These are phyloP conservation scores for Labroides dimidiatus DNA, from an alignment of 2,797 vertebrate species.

Conservation along the genomic window DNA sequence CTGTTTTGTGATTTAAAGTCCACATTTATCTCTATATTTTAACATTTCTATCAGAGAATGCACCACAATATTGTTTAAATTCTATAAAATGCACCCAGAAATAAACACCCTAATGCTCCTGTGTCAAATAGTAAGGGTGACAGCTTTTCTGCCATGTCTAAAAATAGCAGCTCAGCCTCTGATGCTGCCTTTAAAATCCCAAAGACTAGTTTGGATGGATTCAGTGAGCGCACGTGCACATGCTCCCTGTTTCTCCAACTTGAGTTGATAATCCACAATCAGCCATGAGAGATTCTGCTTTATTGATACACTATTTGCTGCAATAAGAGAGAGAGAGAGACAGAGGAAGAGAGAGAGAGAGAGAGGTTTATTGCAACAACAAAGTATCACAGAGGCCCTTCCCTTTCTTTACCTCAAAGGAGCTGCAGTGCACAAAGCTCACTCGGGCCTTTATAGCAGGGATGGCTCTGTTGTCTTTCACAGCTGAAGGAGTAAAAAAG, in stretches of 20 bases:
- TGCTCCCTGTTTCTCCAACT: neutral
- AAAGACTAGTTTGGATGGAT: conserved; percentile 13
- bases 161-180: conserved; percentile 49
- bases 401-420: conserved; percentile 70
- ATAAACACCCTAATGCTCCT: neutral
- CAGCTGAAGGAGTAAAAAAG: conserved; percentile 72
- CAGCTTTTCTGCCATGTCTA: conserved; percentile 37
- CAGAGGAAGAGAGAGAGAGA: no score
- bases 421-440: conserved; percentile 59
- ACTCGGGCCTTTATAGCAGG: conserved; percentile 52
- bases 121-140: conserved; percentile 21
- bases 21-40: neutral
- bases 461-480: conserved; percentile 78
- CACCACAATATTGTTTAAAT: neutral
- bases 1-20: neutral
- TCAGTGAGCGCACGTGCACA: neutral
- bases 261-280: conserved; percentile 1
- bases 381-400: conserved; percentile 57
- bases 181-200: conserved; percentile 28
- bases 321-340: conserved; percentile 55
- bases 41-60: neutral
- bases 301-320: conserved; percentile 56
- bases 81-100: neutral
- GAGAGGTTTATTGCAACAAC: conserved; percentile 70
- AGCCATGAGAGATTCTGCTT: conserved; percentile 23